These are phyloP conservation scores for Amphimallon solstitiale DNA, from an alignment of 2,888 invertebrate genomes.

Conservation along the genomic window DNA sequence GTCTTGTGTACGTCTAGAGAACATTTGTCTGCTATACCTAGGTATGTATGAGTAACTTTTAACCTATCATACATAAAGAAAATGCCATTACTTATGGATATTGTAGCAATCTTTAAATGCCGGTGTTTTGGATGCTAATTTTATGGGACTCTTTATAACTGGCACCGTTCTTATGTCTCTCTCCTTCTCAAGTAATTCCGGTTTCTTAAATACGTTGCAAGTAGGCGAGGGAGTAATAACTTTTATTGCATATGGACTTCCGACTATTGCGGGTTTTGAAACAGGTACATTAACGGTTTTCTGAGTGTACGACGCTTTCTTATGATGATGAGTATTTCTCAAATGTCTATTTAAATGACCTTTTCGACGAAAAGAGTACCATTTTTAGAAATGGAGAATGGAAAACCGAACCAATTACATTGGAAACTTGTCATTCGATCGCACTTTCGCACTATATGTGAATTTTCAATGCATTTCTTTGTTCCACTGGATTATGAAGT, in stretches of 20 bases:
- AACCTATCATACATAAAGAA: too few relatives aligned
- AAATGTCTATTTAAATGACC: conserved; percentile 83
- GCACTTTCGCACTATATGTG: too few relatives aligned
- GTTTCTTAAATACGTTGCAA: conserved; percentile 42
- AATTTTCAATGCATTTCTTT: too few relatives aligned
- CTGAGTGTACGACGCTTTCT: conserved; percentile 54
- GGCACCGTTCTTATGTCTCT: conserved; percentile 44
- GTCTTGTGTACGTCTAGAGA: too few relatives aligned
- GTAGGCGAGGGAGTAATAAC: conserved; percentile 58
- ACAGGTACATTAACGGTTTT: conserved; percentile 46
- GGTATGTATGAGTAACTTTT: too few relatives aligned
- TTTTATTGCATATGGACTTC: conserved; percentile 62
- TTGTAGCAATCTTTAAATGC: conserved; percentile 62
- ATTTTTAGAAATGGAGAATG: too few relatives aligned
- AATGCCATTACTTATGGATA: conserved; percentile 56
- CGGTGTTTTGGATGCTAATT: conserved; percentile 62
- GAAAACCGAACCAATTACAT: too few relatives aligned
- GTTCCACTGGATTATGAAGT: too few relatives aligned
- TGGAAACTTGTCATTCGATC: too few relatives aligned
- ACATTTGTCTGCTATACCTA: too few relatives aligned
- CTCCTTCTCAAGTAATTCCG: conserved; percentile 20
- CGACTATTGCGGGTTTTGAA: conserved; percentile 41
- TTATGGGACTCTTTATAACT: conserved; percentile 66
- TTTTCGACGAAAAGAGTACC: conserved; percentile 77
- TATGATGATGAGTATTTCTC: conserved; percentile 76